Evolutionary conservation across 2,888 invertebrate species (phyloP), one percentile per base, ranked within the genome.

Genomic region (Camptogramma bilineatum): DNA sequence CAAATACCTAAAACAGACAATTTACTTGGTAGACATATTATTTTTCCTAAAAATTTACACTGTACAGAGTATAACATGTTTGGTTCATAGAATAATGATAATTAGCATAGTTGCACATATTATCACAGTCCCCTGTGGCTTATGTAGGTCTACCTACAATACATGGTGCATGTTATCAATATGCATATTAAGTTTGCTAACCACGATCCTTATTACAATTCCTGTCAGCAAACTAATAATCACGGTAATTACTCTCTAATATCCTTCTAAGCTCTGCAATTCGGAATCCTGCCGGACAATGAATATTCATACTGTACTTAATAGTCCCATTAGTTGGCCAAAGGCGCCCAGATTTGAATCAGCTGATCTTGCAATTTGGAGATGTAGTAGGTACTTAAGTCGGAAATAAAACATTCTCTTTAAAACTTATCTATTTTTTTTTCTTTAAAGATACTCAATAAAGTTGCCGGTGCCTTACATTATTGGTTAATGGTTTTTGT

Each of bases 271-370:
- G 69, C 73, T 66, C 65, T 47, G 69, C 71, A 69, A 71, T 71
- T 66, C 65, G 47, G 61, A 66, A 58, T 69, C 66, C 68, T 62
- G 64, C 66, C 42, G 68, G 70, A 68, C 72, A 70, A 73, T 77
- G 73, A 74, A 77, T 77, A 77, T 77, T 73, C 73, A 77, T 73
- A 72, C 66, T 68, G 68, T 67, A 66, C 68, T 61, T 73, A 73
- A 73, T 71, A 70, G 73, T 69, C 69, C 73, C 69, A 82, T 81
- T 82, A 79, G 69, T 73, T 69, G 71, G 66, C 61, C 68, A 56
- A 69, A 73, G 63, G 72, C 73, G 68, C 73, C 53, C 70, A 64
- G 64, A 69, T 61, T 67, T 68, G 68, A 71, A 74, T 71, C 67
- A 65, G 57, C 58, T 61, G 70, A 76, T 75, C 70, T 62, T 55